Percentiles rank a stretch among this genome's conserved stretches.
These are phyloP conservation scores for Enoplosus armatus DNA, from an alignment of 2,797 vertebrate genomes.

Conservation along the genomic window DNA sequence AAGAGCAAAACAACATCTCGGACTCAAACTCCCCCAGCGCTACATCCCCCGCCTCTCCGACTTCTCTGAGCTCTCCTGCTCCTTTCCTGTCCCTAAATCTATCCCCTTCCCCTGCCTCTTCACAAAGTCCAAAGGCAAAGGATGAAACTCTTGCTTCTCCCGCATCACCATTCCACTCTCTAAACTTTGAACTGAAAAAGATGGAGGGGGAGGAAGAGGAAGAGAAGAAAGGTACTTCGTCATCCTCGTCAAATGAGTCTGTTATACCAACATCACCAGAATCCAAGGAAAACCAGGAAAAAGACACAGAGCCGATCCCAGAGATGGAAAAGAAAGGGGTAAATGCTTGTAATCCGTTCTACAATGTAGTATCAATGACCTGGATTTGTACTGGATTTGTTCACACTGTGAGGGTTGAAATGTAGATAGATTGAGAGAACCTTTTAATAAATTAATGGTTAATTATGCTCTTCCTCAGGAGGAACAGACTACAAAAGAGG, in stretches of 20 bases:
- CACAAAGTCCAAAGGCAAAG: constrained; percentile 71
- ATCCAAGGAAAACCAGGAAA: constrained; percentile 57
- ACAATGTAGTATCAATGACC: background rate
- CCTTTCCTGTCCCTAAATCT: constrained; percentile 78
- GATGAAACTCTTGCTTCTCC: constrained; percentile 66
- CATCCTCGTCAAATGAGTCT: constrained; percentile 36
- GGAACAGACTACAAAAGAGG: constrained; percentile 42
- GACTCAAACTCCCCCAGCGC: constrained; percentile 72
- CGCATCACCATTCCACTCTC: constrained; percentile 69
- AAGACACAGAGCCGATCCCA: constrained; percentile 29
- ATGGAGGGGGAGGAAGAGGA: constrained; percentile 56
- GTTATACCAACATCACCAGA: constrained; percentile 43
- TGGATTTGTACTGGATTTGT: background rate
- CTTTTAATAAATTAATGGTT: constrained; percentile 4
- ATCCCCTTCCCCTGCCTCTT: constrained; percentile 78
- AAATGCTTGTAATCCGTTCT: constrained; percentile 3
- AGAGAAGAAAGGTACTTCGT: constrained; percentile 38
- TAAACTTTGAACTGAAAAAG: constrained; percentile 77
- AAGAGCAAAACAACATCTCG: constrained; percentile 70
- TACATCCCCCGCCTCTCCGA: constrained; percentile 63
- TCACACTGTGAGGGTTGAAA: background rate
- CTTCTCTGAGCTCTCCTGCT: constrained; percentile 68
- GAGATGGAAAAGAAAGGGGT: constrained; percentile 62
- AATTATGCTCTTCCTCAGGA: constrained; percentile 59
- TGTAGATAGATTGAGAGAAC: background rate